phyloP scores from a whole-genome alignment of 2,888 invertebrate species.

The Rhimphoctona megacephalus region DNA sequence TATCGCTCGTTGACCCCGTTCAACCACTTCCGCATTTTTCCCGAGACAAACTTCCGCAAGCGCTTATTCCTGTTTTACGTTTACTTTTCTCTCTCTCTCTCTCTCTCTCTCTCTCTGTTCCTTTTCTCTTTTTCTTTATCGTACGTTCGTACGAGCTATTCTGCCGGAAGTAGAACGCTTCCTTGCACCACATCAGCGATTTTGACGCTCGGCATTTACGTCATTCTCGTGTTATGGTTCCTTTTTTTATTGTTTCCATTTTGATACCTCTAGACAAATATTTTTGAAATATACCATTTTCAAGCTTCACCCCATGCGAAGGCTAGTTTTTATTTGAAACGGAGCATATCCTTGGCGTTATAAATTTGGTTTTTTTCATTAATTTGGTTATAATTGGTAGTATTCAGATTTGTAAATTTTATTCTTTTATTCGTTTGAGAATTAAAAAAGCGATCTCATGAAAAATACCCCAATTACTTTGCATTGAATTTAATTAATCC shows the following conservation, averaged over 20 bases:
- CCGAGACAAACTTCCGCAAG: constrained; percentile 54
- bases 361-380: not conserved
- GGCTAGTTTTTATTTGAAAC: not conserved
- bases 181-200: constrained; percentile 18
- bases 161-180: constrained; percentile 33
- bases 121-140: not conserved
- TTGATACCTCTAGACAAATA: not conserved
- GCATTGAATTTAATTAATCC: not conserved
- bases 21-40: constrained; percentile 40
- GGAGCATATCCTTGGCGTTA: not conserved
- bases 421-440: not conserved
- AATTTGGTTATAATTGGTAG: not conserved
- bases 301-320: not conserved
- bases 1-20: constrained; percentile 44
- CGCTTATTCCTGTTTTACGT: constrained; percentile 40
- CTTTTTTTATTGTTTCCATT: not conserved
- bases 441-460: not conserved
- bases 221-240: constrained; percentile 8
- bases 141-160: not conserved
- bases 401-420: not conserved
- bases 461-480: not conserved
- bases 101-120: not conserved
- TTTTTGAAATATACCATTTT: not conserved
- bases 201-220: constrained; percentile 18
- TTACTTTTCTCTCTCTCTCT: not conserved